A percentile compares a stretch with the other conserved stretches of the same genome.
phyloP scores from a whole-genome alignment of 2,888 invertebrate genomes.

The Melanophora roralis region DNA sequence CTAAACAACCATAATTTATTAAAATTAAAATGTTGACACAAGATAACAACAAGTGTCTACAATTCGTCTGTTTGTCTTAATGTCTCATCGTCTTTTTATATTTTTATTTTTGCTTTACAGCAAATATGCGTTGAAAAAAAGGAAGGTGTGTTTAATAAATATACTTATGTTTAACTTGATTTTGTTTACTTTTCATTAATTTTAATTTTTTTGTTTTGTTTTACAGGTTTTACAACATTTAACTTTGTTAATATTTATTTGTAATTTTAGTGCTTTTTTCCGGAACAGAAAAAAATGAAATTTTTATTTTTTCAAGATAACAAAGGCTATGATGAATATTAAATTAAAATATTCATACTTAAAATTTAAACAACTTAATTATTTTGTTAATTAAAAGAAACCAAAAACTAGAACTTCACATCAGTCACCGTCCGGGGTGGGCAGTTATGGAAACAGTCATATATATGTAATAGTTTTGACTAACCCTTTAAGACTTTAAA shows the following conservation, averaged over 20 bases:
- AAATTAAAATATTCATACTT: neutral
- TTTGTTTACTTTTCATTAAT: neutral
- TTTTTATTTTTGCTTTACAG: neutral
- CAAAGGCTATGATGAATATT: neutral
- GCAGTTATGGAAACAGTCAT: too few species aligned
- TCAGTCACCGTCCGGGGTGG: too few species aligned
- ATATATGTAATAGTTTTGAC: too few species aligned
- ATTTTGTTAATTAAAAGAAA: too few species aligned
- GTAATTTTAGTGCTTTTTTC: slow-evolving; percentile 11
- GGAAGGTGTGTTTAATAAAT: slow-evolving; percentile 60
- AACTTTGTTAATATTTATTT: slow-evolving; percentile 52
- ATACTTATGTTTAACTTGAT: slow-evolving; percentile 38
- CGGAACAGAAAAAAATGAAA: slow-evolving; percentile 5
- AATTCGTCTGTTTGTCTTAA: slow-evolving; percentile 8
- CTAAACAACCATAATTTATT: slow-evolving; percentile 11
- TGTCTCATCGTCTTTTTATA: neutral
- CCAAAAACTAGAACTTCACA: too few species aligned
- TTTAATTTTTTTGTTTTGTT: slow-evolving; percentile 5
- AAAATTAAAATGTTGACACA: neutral
- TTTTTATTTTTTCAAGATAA: neutral
- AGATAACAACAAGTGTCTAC: slow-evolving; percentile 18
- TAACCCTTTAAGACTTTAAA: too few species aligned
- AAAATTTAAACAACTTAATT: too few species aligned
- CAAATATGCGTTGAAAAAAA: slow-evolving; percentile 12
- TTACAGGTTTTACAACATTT: slow-evolving; percentile 58